Evolutionary conservation across 2,797 vertebrate genomes (phyloP).

Genomic region (Pseudopleuronectes americanus): DNA sequence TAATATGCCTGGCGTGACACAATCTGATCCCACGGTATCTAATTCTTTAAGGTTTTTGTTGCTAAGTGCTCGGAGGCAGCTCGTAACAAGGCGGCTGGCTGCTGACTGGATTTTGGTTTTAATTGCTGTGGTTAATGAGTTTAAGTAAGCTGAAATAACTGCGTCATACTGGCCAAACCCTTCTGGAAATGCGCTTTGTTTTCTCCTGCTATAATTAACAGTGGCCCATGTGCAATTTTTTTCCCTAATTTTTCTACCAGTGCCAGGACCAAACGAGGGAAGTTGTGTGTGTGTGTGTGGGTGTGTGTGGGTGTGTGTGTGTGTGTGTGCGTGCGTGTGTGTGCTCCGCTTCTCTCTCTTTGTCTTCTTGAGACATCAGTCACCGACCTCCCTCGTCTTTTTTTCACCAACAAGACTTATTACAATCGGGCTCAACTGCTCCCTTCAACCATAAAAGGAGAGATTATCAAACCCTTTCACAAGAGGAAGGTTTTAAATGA

Average conservation of each 20-base stretch:
- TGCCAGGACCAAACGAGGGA: slow-evolving; percentile 26
- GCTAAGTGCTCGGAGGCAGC: slow-evolving; percentile 66
- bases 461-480: slow-evolving; percentile 59
- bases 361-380: slow-evolving; percentile 50
- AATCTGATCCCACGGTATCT: slow-evolving; percentile 67
- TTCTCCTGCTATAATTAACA: slow-evolving; percentile 63
- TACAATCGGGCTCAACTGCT: slow-evolving; percentile 42
- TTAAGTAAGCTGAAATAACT: slow-evolving; percentile 83
- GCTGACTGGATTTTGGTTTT: slow-evolving; percentile 81
- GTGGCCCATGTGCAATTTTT: slow-evolving; percentile 20
- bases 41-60: slow-evolving; percentile 69
- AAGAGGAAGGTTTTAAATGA: slow-evolving; percentile 56
- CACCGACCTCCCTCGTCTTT: slow-evolving; percentile 37
- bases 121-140: slow-evolving; percentile 80
- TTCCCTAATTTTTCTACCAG: background rate
- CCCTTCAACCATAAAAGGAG: slow-evolving; percentile 74
- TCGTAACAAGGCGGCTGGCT: slow-evolving; percentile 68
- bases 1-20: slow-evolving; percentile 75
- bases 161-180: slow-evolving; percentile 66
- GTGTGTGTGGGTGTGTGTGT: background rate
- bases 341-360: slow-evolving; percentile 23
- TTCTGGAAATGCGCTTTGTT: slow-evolving; percentile 68
- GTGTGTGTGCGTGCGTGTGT: background rate
- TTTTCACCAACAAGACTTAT: slow-evolving; percentile 29
- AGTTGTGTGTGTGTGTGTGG: background rate